Evolutionary conservation across 2,888 invertebrate genomes (phyloP).

Genomic region (Lissonota sp.): DNA sequence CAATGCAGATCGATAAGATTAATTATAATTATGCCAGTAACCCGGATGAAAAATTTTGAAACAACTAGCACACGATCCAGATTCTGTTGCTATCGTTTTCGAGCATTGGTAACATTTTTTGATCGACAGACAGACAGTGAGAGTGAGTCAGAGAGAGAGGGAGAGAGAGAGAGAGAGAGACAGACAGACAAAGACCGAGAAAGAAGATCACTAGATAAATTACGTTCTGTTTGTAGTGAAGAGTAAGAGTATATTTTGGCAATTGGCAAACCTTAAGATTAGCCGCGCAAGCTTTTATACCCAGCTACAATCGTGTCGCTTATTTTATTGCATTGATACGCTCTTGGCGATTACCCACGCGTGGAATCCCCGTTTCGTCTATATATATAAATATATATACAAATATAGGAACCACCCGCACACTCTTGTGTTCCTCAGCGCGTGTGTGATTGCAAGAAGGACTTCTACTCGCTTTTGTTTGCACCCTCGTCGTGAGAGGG

Average conservation of each 20-base stretch:
- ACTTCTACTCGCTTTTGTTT: conserved; percentile 51
- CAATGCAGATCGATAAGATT: too few relatives aligned
- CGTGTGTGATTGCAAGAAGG: conserved; percentile 45
- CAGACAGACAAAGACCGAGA: conserved; percentile 10
- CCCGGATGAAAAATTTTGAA: too few relatives aligned
- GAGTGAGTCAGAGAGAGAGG: conserved; percentile 34
- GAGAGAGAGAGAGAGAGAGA: conserved; percentile 4
- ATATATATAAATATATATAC: conserved; percentile 31
- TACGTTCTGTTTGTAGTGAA: conserved; percentile 66
- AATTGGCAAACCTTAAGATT: conserved; percentile 72
- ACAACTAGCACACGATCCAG: too few relatives aligned
- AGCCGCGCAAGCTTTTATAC: conserved; percentile 63
- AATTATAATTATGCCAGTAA: too few relatives aligned
- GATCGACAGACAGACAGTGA: too few relatives aligned
- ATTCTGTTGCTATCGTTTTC: too few relatives aligned
- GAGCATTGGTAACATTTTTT: too few relatives aligned
- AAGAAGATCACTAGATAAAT: conserved; percentile 73
- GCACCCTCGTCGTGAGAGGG: conserved; percentile 45
- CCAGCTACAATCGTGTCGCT: conserved; percentile 41
- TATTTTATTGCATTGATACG: conserved; percentile 58
- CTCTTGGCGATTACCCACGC: conserved; percentile 31
- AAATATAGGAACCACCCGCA: conserved; percentile 8
- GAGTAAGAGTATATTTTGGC: conserved; percentile 73
- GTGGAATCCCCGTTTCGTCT: too few relatives aligned
- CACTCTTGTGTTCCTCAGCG: conserved; percentile 1